Base-by-base conservation (phyloP, 1,140 invertebrate species). In the Steinernema feltiae region DNA sequence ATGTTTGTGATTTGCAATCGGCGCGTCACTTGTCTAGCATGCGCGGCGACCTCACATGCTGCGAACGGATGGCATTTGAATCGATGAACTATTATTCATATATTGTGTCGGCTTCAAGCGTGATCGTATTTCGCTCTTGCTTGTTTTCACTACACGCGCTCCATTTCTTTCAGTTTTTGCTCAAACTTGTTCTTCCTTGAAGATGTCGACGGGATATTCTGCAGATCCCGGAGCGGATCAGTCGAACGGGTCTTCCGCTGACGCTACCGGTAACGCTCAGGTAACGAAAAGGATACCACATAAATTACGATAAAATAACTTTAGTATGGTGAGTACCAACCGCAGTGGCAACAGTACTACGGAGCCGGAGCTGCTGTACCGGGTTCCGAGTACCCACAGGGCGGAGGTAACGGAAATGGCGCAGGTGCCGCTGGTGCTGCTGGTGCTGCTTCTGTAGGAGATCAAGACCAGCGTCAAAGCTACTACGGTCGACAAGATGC, bases 341-440 rank as follows among this genome's bases (percentile, higher is more conserved):
- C 53, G 7, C 53, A 63, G 53, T 63, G 53, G 53, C 53, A 63
- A 21, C 53, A 63, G 53, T 63, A 63, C 53, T 63, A 63, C 53
- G 53, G 7, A 3, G 12, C 53, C 15, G 24, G 12, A 17, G 53
- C 7, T 15, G 53, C 53, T 27, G 3, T 21, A 3, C 53, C 53
- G 2, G 53, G 3, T 17, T 3, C 2, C 3, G 53, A 27, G 24
- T 12, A 27, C 24, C 24, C 7, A 17, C 15, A 15, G 15, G 24
- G 7, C 7, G 53, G 2, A 63, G 53, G 53, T 41, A n/a, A n/a
- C n/a, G 35, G 35, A 41, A 41, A 41, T 18, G 35, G 35, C 35
- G 35, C 35, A 7, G 18, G 18, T 18, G 35, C 7, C 35, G 18
- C 7, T 18, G n/a, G n/a, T n/a, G n/a, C n/a, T 7, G 18, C 35